Evolutionary conservation across 64 coral and sea anemone genomes (phyloP), one percentile per base, ranked within the genome.

Genomic region (Montipora efflorescens): DNA sequence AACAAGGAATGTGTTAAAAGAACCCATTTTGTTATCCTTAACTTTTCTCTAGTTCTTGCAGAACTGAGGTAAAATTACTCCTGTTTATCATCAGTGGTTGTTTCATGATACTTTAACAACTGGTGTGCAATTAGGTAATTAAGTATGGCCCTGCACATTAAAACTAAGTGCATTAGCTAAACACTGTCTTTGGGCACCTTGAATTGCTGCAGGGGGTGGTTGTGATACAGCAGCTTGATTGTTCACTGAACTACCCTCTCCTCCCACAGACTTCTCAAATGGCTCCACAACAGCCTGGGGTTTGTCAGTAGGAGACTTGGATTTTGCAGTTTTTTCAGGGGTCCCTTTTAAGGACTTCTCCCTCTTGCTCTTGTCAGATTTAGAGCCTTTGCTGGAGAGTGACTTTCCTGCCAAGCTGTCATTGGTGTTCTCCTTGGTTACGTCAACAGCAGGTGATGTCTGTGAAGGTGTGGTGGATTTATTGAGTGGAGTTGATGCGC

Each of bases 241-340:
- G 59, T 50, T 71, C 47, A 51, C 82, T 50, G 64, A 86, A 72
- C 45, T 86, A 48, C 67, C 66, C 62, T 71, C 66, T 10, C 62
- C 10, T 86, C 45, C n/a, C 3, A n/a, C 8, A 18, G 82, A 20
- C 10, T 86, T 72, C 18, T 50, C 82, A 68, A 51, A 70, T 70
- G 66, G 82, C n/a, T 86, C 82, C 45, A 86, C 59, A 50, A 71
- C 64, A 21, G 82, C 82, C 46, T 47, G 82, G 12, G 82, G 45
- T 50, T 86, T 86, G 46, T 86, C 82, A 21, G 68, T 21, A 14
- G 82, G 64, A 21, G 82, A 86, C 66, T 86, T 86, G 18, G 82
- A 86, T 52, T 71, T 86, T 2, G 49, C 45, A 48, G 16, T 15
- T 86, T 71, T 86, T 71, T 86, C 82, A 71, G 82, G 45, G 19